phyloP scores from a whole-genome alignment of 2,113 vertebrate genomes.

The Patagioenas fasciata region DNA sequence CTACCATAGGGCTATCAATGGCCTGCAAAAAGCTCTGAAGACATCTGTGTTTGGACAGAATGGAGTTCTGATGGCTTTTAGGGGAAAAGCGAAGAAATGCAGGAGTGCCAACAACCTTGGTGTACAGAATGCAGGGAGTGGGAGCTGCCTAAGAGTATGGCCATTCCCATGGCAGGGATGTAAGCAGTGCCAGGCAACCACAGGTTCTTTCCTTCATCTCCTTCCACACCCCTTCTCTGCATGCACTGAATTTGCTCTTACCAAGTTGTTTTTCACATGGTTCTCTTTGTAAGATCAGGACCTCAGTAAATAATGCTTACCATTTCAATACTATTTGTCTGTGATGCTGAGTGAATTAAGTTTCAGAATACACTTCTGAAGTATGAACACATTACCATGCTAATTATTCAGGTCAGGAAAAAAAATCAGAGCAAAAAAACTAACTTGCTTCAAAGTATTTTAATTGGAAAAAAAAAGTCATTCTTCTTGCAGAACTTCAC shows the following conservation, averaged over 20 bases:
- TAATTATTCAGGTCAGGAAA: slow-evolving; percentile 43
- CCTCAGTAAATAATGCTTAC: not conserved
- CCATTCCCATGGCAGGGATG: not conserved
- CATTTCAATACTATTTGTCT: not conserved
- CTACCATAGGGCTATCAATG: not conserved
- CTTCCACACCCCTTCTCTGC: not conserved
- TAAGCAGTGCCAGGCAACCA: not conserved
- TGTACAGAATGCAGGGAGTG: not conserved
- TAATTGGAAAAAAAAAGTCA: not conserved
- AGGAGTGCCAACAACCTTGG: not conserved
- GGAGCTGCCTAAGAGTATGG: not conserved
- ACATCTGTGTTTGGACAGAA: not conserved
- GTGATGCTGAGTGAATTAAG: not conserved
- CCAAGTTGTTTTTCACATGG: not conserved
- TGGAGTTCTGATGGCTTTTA: not conserved
- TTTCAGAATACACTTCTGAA: slow-evolving; percentile 7
- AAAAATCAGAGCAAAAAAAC: not conserved
- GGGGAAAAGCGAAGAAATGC: not conserved
- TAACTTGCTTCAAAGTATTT: not conserved
- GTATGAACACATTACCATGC: not conserved
- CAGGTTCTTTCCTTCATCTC: not conserved
- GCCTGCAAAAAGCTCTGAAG: not conserved
- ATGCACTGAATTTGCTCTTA: not conserved
- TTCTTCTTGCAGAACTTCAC: not conserved
- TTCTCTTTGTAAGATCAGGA: not conserved